Evolutionary conservation across 2,888 invertebrate genomes (phyloP).

Genomic region (Mantis religiosa): DNA sequence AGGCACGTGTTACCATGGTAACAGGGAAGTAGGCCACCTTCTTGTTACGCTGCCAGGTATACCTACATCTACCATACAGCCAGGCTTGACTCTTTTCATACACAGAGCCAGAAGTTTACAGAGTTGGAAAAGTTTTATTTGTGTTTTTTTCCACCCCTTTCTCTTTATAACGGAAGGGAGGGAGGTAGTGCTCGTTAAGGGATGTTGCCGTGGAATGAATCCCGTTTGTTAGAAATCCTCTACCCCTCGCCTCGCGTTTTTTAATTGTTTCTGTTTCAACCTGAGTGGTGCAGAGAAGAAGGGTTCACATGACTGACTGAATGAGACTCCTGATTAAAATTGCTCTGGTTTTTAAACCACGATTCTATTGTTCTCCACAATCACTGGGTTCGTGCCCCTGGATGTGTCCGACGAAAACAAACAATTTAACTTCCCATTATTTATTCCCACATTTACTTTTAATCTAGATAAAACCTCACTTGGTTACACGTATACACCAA

Average conservation of each 20-base stretch:
- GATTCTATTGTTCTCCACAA: not conserved
- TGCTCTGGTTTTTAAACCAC: not conserved
- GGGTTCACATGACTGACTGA: conserved; percentile 3
- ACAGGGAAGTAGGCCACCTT: not conserved
- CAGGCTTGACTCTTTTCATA: not conserved
- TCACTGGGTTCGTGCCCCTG: not conserved
- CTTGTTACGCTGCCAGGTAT: not conserved
- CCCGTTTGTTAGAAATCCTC: not conserved
- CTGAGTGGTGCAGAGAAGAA: not conserved
- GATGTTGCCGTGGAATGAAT: not conserved
- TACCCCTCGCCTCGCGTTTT: not conserved
- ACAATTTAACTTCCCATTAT: no score
- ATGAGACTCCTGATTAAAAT: conserved; percentile 2
- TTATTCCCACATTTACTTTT: no score
- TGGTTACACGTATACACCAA: no score
- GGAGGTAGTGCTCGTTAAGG: not conserved
- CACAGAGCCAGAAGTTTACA: not conserved
- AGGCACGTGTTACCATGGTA: no score
- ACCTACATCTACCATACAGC: not conserved
- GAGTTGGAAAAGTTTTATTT: not conserved
- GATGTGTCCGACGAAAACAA: no score
- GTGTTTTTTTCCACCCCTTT: not conserved
- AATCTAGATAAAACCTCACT: no score
- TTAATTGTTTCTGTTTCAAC: conserved; percentile 13
- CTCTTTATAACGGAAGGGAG: not conserved